phyloP scores from a whole-genome alignment of 2,888 invertebrate species.

The Dolichopus griseipennis region DNA sequence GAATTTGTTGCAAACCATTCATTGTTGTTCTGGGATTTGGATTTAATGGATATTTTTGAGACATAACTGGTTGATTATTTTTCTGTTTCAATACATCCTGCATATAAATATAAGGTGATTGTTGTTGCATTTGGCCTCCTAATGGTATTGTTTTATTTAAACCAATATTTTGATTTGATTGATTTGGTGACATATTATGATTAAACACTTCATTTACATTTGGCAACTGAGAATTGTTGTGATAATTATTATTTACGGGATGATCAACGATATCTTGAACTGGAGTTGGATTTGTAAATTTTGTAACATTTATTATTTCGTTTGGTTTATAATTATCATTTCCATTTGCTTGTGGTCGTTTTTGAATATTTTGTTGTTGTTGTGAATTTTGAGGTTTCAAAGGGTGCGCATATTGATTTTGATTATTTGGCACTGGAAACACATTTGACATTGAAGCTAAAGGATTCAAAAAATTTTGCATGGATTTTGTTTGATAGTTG shows the following conservation, averaged over 20 bases:
- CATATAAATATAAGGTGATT: background rate
- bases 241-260: background rate
- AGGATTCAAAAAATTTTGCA: constrained; percentile 21
- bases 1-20: constrained; percentile 33
- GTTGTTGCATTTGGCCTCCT: background rate
- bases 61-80: background rate
- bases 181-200: too few relatives aligned
- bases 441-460: constrained; percentile 18
- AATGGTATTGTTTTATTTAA: background rate
- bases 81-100: background rate
- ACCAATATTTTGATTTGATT: too few relatives aligned
- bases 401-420: background rate
- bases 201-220: background rate
- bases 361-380: constrained; percentile 13
- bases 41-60: constrained; percentile 26
- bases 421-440: background rate
- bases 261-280: background rate
- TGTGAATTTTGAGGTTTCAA: background rate
- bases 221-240: background rate
- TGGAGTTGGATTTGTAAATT: background rate
- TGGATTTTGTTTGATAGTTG: constrained; percentile 20
- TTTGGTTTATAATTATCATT: background rate
- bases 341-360: background rate
- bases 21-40: constrained; percentile 36
- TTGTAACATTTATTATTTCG: background rate